Base-by-base conservation (phyloP, 35 echinoderm and acorn worm species). In the Apostichopus parvimensis region DNA sequence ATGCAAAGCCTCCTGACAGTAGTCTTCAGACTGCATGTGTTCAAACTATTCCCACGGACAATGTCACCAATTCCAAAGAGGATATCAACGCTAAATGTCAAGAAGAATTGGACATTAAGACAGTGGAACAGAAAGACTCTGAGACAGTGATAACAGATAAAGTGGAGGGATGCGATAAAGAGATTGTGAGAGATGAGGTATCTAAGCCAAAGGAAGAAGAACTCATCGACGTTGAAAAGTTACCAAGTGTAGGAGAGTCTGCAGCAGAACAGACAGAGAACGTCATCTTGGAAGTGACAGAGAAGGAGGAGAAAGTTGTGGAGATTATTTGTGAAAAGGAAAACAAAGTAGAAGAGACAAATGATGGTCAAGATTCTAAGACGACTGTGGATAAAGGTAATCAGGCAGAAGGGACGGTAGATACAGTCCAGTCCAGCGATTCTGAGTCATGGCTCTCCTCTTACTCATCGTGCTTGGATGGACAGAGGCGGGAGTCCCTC, bases 401-500 rank as follows among this genome's bases (percentile, higher is more conserved):
- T 75, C 71, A 75, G 71, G 71, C 17, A 75, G 71, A 75, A 1
- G 15, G 71, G 15, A 22, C 71, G 71, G 71, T 75, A 22, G 17
- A 75, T n/a, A 75, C 71, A 6, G n/a, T 75, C 11, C 71, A 75
- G 14, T 75, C 71, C 17, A 75, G 71, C n/a, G 82, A 23, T 21
- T 75, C 82, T 54, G 78, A 65, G 18, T 54, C 80, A 2, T 77
- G 80, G 66, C 62, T 79, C 6, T 22, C 65, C 1, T 92, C 62
- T 10, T 86, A 75, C 25, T 28, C 88, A 18, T 75, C 89, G 4
- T 53, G 61, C 53, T 56, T 87, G 56, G 81, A 76, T 66, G 68
- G 73, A 18, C 92, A 85, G 79, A 92, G 94, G 58, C 93, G 91
- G 79, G 94, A 98, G n/a, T 90, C 94, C 0, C 84, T 98, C 58